Percentiles rank a stretch among this genome's conserved stretches.
Evolutionary conservation across 2,797 vertebrate genomes (phyloP).

Genomic region (Epinephelus malabaricus): DNA sequence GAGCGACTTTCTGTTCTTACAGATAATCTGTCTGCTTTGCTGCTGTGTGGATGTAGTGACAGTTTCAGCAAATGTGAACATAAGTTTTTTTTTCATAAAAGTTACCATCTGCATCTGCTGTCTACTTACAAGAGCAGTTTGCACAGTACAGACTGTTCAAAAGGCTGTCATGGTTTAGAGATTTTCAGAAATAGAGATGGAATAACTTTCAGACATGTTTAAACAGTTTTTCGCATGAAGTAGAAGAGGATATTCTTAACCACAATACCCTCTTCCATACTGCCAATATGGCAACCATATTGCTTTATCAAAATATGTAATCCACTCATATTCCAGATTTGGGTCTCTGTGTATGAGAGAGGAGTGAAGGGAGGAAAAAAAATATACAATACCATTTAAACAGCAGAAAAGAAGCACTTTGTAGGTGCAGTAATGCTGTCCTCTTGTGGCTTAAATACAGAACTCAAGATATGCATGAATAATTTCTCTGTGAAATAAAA

Average conservation of each 20-base stretch:
- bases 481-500: not conserved
- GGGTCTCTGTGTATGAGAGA: not conserved
- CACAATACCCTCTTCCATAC: not conserved
- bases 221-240: not conserved
- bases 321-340: not conserved
- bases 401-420: not conserved
- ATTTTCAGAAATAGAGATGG: not conserved
- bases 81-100: too few species aligned
- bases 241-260: not conserved
- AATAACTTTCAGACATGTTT: not conserved
- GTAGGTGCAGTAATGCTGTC: slow-evolving; percentile 14
- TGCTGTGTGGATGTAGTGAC: too few species aligned
- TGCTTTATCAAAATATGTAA: not conserved
- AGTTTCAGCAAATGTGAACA: too few species aligned
- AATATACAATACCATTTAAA: not conserved
- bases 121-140: not conserved
- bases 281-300: not conserved
- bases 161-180: not conserved
- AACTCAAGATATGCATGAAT: not conserved
- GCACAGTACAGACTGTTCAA: not conserved
- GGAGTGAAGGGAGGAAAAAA: not conserved
- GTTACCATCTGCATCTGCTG: not conserved
- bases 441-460: slow-evolving; percentile 44
- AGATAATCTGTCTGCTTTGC: too few species aligned
- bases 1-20: too few species aligned